phyloP scores from a whole-genome alignment of 2,797 vertebrate genomes.

The Myotis vivesi region DNA sequence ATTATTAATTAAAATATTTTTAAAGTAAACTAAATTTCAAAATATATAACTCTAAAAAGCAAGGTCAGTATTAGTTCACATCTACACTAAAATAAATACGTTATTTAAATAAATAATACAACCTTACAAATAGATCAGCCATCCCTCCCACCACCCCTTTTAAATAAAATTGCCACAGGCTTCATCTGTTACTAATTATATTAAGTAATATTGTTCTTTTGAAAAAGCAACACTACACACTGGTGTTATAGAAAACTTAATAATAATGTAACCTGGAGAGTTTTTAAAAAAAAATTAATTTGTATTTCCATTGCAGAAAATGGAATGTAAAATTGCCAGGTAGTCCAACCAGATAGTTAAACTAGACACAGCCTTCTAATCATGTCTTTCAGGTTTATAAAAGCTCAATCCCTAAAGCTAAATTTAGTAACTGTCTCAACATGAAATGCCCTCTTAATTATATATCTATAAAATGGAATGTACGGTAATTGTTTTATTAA shows the following conservation, averaged over 20 bases:
- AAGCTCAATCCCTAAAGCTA: constrained; percentile 38
- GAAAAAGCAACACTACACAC: constrained; percentile 32
- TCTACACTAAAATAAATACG: constrained; percentile 29
- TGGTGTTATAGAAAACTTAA: constrained; percentile 20
- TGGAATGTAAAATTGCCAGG: constrained; percentile 55
- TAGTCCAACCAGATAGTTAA: constrained; percentile 39
- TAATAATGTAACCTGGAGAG: constrained; percentile 38
- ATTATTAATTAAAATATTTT: constrained; percentile 41
- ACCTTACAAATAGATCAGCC: constrained; percentile 3
- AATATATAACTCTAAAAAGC: constrained; percentile 57
- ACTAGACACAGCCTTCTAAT: constrained; percentile 47
- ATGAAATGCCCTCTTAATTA: not conserved
- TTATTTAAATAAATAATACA: constrained; percentile 36
- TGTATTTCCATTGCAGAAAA: constrained; percentile 29
- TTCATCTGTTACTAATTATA: constrained; percentile 60
- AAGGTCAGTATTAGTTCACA: constrained; percentile 32
- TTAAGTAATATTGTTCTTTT: constrained; percentile 44
- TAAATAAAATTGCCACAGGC: constrained; percentile 31
- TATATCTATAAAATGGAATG: constrained; percentile 60
- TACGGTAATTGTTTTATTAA: constrained; percentile 20
- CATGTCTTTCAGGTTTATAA: constrained; percentile 39
- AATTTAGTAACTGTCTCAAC: constrained; percentile 17
- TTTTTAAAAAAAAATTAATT: constrained; percentile 52
- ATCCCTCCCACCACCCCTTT: not conserved
- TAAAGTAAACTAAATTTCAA: constrained; percentile 59